Conservation (phyloP, 2,113 vertebrate species). For the Muscicapa adusta region DNA sequence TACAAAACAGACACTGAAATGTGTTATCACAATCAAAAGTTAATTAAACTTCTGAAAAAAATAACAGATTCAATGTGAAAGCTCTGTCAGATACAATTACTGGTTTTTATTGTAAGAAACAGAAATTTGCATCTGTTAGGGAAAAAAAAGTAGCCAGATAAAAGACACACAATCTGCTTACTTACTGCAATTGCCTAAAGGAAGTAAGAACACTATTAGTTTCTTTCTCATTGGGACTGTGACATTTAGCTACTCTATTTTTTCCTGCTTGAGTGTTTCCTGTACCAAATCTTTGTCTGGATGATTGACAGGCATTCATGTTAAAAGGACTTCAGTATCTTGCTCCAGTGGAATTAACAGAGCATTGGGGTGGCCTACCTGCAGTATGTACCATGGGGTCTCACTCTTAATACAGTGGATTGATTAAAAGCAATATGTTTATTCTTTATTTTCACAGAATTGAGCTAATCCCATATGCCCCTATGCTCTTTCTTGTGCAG, state of each 20-base stretch:
- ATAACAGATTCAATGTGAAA: neutral
- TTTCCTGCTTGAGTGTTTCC: neutral
- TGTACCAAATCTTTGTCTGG: neutral
- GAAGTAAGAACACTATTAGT: neutral
- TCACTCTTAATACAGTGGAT: accelerated
- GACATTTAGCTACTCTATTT: neutral
- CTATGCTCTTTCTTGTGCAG: neutral
- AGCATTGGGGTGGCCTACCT: neutral
- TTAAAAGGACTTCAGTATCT: neutral
- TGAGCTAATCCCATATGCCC: neutral
- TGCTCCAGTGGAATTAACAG: neutral
- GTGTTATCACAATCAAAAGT: conserved; percentile 6
- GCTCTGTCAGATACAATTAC: neutral
- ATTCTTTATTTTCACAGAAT: neutral
- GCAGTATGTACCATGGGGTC: neutral
- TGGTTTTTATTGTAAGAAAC: neutral
- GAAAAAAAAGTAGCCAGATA: neutral
- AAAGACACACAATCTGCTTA: neutral
- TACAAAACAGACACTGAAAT: conserved; percentile 15
- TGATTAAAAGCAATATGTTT: neutral
- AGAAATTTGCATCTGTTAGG: neutral
- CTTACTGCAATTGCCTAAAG: neutral
- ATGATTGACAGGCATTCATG: neutral
- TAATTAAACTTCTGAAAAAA: conserved; percentile 11
- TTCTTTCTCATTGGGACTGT: neutral